Percentiles rank a stretch among this genome's conserved stretches.
Conservation (phyloP, 2,797 vertebrate genomes). For the Vipera ursinii region DNA sequence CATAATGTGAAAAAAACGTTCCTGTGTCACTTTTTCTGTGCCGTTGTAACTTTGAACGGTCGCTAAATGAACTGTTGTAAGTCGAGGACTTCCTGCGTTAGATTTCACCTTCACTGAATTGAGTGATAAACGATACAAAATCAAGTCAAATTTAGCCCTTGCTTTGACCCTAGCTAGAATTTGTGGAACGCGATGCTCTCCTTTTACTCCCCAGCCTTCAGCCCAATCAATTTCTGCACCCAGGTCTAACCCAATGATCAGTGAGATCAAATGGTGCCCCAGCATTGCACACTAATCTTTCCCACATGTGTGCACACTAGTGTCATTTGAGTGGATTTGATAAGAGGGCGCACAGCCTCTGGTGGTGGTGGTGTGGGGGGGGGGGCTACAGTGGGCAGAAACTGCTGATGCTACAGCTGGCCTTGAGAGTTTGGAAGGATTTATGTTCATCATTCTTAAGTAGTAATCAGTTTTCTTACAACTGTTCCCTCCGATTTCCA, state of each 20-base stretch:
- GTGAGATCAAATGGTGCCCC: not conserved
- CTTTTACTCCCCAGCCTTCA: not conserved
- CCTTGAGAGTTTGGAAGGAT: slow-evolving; percentile 57
- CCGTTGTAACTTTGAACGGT: too few relatives aligned
- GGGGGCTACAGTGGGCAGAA: not conserved
- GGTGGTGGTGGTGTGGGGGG: fast-evolving
- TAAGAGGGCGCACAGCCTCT: slow-evolving; percentile 17
- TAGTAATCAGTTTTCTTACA: slow-evolving; percentile 64
- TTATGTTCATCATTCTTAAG: slow-evolving; percentile 60
- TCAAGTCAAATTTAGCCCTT: not conserved
- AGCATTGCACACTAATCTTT: too few relatives aligned
- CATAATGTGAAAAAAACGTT: too few relatives aligned
- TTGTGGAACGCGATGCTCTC: not conserved
- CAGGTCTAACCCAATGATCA: not conserved
- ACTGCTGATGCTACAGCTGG: slow-evolving; percentile 43
- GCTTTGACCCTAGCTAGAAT: not conserved
- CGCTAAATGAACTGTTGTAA: too few relatives aligned
- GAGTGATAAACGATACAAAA: not conserved
- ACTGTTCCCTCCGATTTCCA: slow-evolving; percentile 57
- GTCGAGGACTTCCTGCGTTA: too few relatives aligned
- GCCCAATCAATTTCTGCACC: not conserved
- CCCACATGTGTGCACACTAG: not conserved
- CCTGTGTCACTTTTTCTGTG: too few relatives aligned
- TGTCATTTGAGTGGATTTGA: slow-evolving; percentile 19
- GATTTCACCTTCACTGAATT: too few relatives aligned